These are phyloP conservation scores for Zootermopsis nevadensis DNA, from an alignment of 2,888 invertebrate genomes.

Conservation along the genomic window DNA sequence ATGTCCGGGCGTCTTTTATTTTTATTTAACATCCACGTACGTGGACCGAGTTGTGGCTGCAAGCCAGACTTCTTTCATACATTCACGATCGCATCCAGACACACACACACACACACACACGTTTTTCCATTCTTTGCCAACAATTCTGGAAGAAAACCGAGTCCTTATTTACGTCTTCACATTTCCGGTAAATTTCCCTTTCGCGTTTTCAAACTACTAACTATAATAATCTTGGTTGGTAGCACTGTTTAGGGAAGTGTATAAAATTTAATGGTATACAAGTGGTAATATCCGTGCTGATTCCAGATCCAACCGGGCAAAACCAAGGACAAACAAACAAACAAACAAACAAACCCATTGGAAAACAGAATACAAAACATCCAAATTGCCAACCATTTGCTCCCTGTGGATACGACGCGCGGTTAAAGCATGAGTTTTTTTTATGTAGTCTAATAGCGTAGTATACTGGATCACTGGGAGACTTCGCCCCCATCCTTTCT, in stretches of 20 bases:
- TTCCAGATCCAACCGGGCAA: constrained; percentile 45
- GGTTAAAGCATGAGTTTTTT: constrained; percentile 31
- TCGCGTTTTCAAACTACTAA: constrained; percentile 33
- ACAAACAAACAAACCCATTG: constrained; percentile 6
- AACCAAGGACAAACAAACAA: constrained; percentile 28
- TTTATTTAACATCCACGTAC: too few relatives aligned
- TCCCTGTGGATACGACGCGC: constrained; percentile 26
- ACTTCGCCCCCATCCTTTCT: not conserved
- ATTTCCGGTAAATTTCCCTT: constrained; percentile 47
- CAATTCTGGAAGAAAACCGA: constrained; percentile 31
- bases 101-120: too few relatives aligned
- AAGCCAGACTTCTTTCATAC: not conserved
- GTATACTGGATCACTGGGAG: not conserved
- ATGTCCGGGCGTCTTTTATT: too few relatives aligned
- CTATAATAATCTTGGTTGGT: constrained; percentile 50
- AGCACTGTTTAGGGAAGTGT: constrained; percentile 50
- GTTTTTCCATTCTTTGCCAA: not conserved
- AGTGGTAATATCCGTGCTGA: constrained; percentile 51
- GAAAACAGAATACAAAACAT: constrained; percentile 50
- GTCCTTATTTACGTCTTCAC: constrained; percentile 47
- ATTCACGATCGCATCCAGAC: not conserved
- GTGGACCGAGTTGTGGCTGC: too few relatives aligned
- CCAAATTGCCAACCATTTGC: constrained; percentile 52
- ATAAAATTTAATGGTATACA: constrained; percentile 52
- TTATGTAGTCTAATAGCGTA: not conserved